Conservation (phyloP, 1,140 invertebrate species). For the Macrobrachium rosenbergii region DNA sequence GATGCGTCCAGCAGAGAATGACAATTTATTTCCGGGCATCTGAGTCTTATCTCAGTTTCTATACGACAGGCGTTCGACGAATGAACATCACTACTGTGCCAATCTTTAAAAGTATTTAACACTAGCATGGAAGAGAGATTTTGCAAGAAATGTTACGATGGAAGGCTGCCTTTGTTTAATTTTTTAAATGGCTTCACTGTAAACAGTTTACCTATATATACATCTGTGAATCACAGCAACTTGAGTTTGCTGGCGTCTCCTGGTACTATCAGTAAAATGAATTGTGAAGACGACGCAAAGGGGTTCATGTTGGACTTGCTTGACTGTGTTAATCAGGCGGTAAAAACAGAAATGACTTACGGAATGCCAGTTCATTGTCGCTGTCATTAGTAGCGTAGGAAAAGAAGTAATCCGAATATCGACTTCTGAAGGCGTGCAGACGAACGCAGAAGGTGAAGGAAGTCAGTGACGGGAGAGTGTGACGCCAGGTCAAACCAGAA, state of each 20-base stretch:
- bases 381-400: slow-evolving; percentile 20
- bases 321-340: no score
- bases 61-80: background rate
- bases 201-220: background rate
- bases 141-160: no score
- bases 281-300: no score
- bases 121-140: no score
- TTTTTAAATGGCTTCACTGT: no score
- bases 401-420: slow-evolving; percentile 39
- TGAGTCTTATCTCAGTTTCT: background rate
- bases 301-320: no score
- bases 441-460: slow-evolving; percentile 43
- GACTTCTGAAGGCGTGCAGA: slow-evolving; percentile 31
- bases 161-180: no score
- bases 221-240: background rate
- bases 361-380: slow-evolving; percentile 37
- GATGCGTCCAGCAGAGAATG: background rate
- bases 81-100: no score
- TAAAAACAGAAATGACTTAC: background rate
- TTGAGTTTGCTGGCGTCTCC: no score
- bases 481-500: slow-evolving; percentile 34
- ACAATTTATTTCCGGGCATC: background rate
- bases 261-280: no score
- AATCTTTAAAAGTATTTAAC: no score
- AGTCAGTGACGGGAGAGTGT: slow-evolving; percentile 13